phyloP scores from a whole-genome alignment of 2,888 invertebrate species.

The Scelioninae gen. 1 region DNA sequence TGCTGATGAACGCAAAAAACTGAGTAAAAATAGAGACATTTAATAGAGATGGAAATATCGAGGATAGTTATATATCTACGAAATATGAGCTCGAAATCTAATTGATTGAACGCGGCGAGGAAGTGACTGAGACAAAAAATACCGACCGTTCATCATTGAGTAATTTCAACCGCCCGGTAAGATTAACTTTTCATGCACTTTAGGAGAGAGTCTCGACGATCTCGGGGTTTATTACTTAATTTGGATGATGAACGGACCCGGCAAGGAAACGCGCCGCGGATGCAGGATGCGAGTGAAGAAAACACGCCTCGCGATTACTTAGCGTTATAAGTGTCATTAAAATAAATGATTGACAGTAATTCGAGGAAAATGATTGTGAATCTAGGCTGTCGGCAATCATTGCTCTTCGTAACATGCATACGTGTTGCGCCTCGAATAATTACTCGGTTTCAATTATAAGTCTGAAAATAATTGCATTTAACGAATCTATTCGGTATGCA shows the following conservation, averaged over 20 bases:
- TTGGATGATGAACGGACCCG: slow-evolving; percentile 79
- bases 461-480: slow-evolving; percentile 5
- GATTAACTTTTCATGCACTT: slow-evolving; percentile 80
- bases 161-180: slow-evolving; percentile 67
- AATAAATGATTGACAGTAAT: slow-evolving; percentile 39
- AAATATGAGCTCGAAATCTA: slow-evolving; percentile 16
- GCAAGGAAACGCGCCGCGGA: slow-evolving; percentile 54
- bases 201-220: slow-evolving; percentile 70
- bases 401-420: too few relatives aligned
- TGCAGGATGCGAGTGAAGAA: slow-evolving; percentile 46
- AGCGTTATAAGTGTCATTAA: slow-evolving; percentile 25
- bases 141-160: slow-evolving; percentile 45
- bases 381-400: too few relatives aligned
- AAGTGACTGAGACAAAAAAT: slow-evolving; percentile 25
- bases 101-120: slow-evolving; percentile 24
- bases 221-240: slow-evolving; percentile 80
- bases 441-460: slow-evolving; percentile 8
- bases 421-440: background rate
- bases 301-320: slow-evolving; percentile 36
- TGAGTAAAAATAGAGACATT: too few relatives aligned
- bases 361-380: too few relatives aligned
- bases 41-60: too few relatives aligned
- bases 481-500: slow-evolving; percentile 4
- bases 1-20: too few relatives aligned
- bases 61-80: too few relatives aligned